Evolutionary conservation across 2,888 invertebrate genomes (phyloP).

Genomic region (Stenchaetothrips biformis): DNA sequence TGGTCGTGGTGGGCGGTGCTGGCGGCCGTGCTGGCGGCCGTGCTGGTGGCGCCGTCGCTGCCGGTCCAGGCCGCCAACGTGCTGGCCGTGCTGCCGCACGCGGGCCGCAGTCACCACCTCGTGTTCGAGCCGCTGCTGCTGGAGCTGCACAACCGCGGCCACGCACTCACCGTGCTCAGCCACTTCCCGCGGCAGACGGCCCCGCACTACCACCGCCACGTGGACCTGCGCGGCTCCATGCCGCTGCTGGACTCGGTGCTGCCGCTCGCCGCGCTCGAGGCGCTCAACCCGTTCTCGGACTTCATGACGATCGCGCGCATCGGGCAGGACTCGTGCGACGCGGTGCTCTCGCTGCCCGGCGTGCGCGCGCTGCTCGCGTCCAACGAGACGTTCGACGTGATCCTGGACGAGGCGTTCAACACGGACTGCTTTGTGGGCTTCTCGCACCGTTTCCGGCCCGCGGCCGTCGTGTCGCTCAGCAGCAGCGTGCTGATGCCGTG

Average conservation of each 20-base stretch:
- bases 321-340: conserved; percentile 5
- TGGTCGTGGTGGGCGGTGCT: too few species aligned
- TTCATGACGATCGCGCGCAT: conserved; percentile 7
- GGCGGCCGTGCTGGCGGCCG: too few species aligned
- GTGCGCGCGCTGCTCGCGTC: conserved; percentile 18
- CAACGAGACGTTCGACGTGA: conserved; percentile 53
- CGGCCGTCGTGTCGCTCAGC: conserved; percentile 17
- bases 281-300: conserved; percentile 8
- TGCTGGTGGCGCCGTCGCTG: background rate
- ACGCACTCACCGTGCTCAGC: conserved; percentile 1
- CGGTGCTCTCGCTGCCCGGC: background rate
- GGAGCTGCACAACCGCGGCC: conserved; percentile 17
- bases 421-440: conserved; percentile 65
- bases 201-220: conserved; percentile 10
- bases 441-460: conserved; percentile 48
- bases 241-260: background rate
- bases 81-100: conserved; percentile 18
- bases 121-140: conserved; percentile 20
- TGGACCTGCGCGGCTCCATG: conserved; percentile 17
- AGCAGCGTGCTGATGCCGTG: conserved; percentile 34
- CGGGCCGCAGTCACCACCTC: conserved; percentile 7
- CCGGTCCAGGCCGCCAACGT: background rate
- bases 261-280: conserved; percentile 2
- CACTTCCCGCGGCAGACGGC: conserved; percentile 4
- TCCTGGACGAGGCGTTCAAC: conserved; percentile 65